Base-by-base conservation (phyloP, 2,888 invertebrate genomes). In the Watsonalla binaria region DNA sequence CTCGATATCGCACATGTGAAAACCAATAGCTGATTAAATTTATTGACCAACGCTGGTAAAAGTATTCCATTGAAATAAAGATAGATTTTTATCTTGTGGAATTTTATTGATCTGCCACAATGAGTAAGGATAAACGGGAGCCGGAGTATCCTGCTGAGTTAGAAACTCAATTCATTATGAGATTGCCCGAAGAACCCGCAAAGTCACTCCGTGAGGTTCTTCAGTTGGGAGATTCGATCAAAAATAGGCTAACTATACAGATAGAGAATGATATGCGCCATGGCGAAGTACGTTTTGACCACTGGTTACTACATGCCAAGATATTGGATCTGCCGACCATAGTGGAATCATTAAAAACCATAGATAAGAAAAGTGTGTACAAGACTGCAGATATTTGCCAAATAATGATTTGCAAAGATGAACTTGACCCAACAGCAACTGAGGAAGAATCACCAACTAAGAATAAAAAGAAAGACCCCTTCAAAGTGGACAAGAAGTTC, bases 341-440 rank as follows among this genome's bases (percentile, higher is more conserved):
- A 6, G 93, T 97, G 13, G 98, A 98, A 86, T 95, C 96, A 0
- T 88, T 96, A 55, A 99, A 98, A 88, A 97, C 97, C 0, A 95
- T 98, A 48, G 98, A 99, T 78, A 94, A 93, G 57, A 98, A 98
- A 81, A 97, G 96, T 70, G 96, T 98, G 69, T 98, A 98, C 79
- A 99, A 99, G 90, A 96, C 98, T 4, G 97, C 97, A 0, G 98
- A 98, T 81, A 94, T 98, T 60, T 96, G 96, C 69, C 98, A 98
- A 91, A 84, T 93, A 80, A 92, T 97, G 90, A 89, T 96, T 50
- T 97, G 97, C 70, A 95, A 94, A 82, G 95, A 95, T 70, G 96
- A 96, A 68, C 95, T 95, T 49, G 96, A 96, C 72, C 92, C 92
- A 60, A 91, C 92, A 11, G 91, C 92, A 0, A 93, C 94, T 0